These are phyloP conservation scores for Astyanax mexicanus DNA, from an alignment of 2,797 vertebrate genomes.

Conservation along the genomic window DNA sequence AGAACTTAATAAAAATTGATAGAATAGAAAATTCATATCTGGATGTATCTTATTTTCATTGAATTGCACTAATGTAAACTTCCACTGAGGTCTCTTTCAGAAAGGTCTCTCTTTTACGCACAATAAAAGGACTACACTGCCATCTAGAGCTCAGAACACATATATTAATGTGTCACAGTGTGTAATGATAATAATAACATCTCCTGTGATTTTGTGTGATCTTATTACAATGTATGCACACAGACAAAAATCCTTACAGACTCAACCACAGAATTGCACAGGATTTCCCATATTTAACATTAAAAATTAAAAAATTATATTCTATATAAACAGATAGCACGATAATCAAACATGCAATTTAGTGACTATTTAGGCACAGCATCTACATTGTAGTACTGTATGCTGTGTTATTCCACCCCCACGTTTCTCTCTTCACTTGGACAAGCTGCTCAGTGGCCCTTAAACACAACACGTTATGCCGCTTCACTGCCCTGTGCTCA, in stretches of 20 bases:
- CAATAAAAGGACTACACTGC: conserved; percentile 48
- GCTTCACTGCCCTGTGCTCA: conserved; percentile 74
- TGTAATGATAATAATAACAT: not conserved
- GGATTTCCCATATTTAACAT: conserved; percentile 71
- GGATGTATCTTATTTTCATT: not conserved
- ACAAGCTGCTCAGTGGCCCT: conserved; percentile 82
- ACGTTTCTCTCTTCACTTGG: conserved; percentile 64
- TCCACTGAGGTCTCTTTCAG: conserved; percentile 8
- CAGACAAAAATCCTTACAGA: not conserved
- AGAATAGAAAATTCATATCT: not conserved
- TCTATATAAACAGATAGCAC: not conserved
- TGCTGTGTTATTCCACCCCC: conserved; percentile 19
- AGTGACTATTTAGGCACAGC: conserved; percentile 66
- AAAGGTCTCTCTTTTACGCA: too few relatives aligned
- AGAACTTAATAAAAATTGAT: not conserved
- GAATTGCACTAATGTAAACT: not conserved
- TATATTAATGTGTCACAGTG: not conserved
- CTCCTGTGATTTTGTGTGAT: not conserved
- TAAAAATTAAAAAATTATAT: conserved; percentile 59
- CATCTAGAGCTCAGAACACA: conserved; percentile 47
- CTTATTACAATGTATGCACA: not conserved
- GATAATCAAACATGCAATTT: conserved; percentile 70
- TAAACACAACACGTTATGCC: conserved; percentile 75
- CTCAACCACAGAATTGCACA: conserved; percentile 63
- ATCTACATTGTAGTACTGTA: conserved; percentile 51